phyloP scores from a whole-genome alignment of 53 echinoderm and acorn worm genomes.

The Astropecten irregularis region DNA sequence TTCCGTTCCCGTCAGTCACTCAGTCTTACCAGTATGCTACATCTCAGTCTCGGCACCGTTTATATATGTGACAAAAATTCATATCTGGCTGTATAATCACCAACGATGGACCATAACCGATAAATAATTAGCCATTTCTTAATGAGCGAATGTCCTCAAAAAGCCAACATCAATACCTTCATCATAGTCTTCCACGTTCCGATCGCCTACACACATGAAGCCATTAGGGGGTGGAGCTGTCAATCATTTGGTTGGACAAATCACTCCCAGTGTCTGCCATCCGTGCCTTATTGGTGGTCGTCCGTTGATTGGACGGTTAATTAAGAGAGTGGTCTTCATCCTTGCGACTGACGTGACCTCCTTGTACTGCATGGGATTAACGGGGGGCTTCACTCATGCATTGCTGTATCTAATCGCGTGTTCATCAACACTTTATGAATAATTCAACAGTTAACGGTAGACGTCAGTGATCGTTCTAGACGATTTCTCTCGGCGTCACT shows the following conservation, averaged over 20 bases:
- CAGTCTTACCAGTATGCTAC: not conserved
- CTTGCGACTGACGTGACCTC: not conserved
- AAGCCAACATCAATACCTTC: conserved; percentile 4
- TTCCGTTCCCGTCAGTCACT: not conserved
- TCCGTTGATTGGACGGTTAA: conserved; percentile 45
- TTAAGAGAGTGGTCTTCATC: conserved; percentile 16
- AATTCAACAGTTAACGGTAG: no score
- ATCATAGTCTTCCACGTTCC: not conserved
- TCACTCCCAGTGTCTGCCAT: conserved; percentile 24
- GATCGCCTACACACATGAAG: not conserved
- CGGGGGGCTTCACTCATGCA: not conserved
- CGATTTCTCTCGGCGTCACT: no score
- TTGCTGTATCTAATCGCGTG: not conserved
- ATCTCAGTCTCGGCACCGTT: not conserved
- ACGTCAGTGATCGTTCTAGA: no score
- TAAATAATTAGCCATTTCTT: conserved; percentile 56
- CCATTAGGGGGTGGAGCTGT: conserved; percentile 25
- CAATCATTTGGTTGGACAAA: conserved; percentile 20
- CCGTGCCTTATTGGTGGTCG: conserved; percentile 24
- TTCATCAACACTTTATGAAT: no score
- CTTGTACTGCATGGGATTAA: conserved; percentile 4
- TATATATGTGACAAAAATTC: conserved; percentile 44
- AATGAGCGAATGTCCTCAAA: conserved; percentile 20
- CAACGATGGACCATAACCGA: conserved; percentile 8
- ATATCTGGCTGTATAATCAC: conserved; percentile 27